A percentile compares a stretch with the other conserved stretches of the same genome.
Conservation (phyloP, 2,797 vertebrate genomes). For the Paratrypauchen microcephalus region DNA sequence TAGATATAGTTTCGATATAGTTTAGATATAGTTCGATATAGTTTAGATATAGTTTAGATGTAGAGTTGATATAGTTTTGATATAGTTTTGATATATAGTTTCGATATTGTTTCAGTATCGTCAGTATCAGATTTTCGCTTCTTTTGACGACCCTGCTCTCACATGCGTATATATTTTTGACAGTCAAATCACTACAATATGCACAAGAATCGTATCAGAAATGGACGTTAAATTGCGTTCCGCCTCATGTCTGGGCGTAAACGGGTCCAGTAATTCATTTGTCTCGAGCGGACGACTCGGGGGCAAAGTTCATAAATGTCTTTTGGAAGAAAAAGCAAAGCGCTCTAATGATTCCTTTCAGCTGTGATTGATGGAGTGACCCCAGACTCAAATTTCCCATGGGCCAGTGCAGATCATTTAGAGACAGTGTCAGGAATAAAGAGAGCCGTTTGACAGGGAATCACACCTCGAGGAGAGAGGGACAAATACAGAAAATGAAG, state of each 20-base stretch:
- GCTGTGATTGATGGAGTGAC: slow-evolving; percentile 8
- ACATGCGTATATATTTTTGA: background rate
- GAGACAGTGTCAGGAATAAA: background rate
- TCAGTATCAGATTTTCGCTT: too few species aligned
- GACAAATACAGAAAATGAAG: background rate
- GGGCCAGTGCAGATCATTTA: slow-evolving; percentile 8
- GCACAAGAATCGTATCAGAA: background rate
- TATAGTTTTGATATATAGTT: too few species aligned
- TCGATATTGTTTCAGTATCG: too few species aligned
- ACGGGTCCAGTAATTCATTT: background rate
- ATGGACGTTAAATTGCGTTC: background rate
- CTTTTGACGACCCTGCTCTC: too few species aligned
- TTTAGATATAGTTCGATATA: too few species aligned
- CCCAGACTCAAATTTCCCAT: background rate
- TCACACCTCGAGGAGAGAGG: slow-evolving; percentile 1
- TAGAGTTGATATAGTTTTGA: too few species aligned
- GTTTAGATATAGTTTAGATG: too few species aligned
- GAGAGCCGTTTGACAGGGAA: slow-evolving; percentile 1
- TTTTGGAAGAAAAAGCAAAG: background rate
- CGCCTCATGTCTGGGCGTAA: background rate
- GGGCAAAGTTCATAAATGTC: slow-evolving; percentile 20
- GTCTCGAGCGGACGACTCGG: background rate
- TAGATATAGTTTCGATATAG: too few species aligned
- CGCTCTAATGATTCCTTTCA: background rate
- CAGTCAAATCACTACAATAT: background rate